Evolutionary conservation across 2,797 vertebrate species (phyloP).

Genomic region (Rhinichthys osculus): DNA sequence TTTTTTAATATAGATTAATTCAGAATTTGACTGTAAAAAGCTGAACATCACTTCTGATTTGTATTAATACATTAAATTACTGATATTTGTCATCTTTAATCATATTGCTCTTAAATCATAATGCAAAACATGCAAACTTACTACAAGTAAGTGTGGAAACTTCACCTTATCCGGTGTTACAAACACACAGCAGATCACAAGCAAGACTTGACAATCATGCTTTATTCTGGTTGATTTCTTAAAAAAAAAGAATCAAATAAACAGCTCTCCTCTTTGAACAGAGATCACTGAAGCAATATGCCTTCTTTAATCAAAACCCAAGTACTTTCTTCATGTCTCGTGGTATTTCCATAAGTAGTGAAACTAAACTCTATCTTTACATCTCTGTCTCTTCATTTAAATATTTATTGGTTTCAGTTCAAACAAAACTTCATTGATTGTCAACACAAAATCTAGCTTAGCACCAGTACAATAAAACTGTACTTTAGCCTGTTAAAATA

Average conservation of each 20-base stretch:
- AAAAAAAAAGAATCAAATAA: conserved; percentile 74
- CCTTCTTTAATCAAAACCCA: conserved; percentile 51
- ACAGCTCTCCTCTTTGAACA: conserved; percentile 69
- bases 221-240: conserved; percentile 84
- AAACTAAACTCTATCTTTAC: conserved; percentile 79
- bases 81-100: not conserved
- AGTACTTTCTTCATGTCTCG: conserved; percentile 59
- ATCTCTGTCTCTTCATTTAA: conserved; percentile 80
- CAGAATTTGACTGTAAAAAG: not conserved
- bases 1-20: not conserved
- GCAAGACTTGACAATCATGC: conserved; percentile 81
- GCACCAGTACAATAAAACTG: conserved; percentile 99
- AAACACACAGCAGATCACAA: conserved; percentile 46
- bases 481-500: conserved; percentile 87
- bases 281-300: conserved; percentile 67
- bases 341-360: conserved; percentile 69
- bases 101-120: too few species aligned
- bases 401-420: conserved; percentile 85
- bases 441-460: conserved; percentile 91
- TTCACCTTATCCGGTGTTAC: not conserved
- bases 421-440: conserved; percentile 87
- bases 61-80: not conserved
- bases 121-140: not conserved
- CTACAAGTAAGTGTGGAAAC: not conserved
- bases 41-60: not conserved